Evolutionary conservation across 2,797 vertebrate genomes (phyloP), one percentile per base, ranked within the genome.

Genomic region (Hyperoplus lanceolatus): DNA sequence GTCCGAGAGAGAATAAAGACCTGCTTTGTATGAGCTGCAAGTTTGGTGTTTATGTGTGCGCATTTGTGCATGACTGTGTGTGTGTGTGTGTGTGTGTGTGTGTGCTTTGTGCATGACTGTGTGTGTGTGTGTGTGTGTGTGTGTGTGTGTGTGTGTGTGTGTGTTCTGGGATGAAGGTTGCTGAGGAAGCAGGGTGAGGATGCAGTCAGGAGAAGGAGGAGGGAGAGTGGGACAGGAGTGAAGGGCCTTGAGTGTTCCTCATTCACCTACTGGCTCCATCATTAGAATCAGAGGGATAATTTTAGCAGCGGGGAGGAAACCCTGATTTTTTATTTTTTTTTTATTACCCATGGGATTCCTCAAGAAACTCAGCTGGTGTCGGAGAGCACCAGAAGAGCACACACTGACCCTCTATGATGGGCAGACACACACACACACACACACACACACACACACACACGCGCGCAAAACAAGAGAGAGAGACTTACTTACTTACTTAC

Each of bases 1-100:
- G 83, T 92, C 85, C 72, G n/a, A 70, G 80, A 91, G 91, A 91
- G 91, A 94, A 96, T 92, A 96, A 95, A 95, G 94, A 82, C 70
- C 85, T 76, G 85, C 91, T 94, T 93, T 95, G 94, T 95, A 79
- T 85, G 84, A 90, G 92, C 81, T 89, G 87, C 86, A 88, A 88
- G 88, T 90, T 89, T 83, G 54, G 84, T 91, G 88, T 91, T 92
- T 91, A 87, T 87, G 74, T 78, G 67, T 90, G 84, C 80, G 89
- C 81, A 77, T 84, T 78, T 86, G 87, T 86, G 81, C 78, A 73
- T 56, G 61, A 73, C 67, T 54, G 21, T 62, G 70, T 70, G 75
- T 83, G 75, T 79, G 41, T 76, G 46, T 64, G 80, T 73, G 75
- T 73, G 29, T 29, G 29, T 29, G 29, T 29, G 29, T 29, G 29